Conservation (phyloP, 1,140 invertebrate species). For the Argopecten irradians region DNA sequence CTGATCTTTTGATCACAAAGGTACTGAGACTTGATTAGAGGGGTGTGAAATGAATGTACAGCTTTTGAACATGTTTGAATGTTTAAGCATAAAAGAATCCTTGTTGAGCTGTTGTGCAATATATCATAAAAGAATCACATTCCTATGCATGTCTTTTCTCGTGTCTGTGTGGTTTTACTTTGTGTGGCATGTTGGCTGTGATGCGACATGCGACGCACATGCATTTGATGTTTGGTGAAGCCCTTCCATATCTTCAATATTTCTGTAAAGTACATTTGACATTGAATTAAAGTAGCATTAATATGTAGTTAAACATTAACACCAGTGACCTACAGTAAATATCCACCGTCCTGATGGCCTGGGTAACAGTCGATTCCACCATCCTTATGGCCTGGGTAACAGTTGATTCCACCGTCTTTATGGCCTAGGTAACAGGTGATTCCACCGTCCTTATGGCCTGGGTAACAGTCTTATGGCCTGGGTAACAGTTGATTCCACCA, state of each 20-base stretch:
- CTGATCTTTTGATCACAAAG: slow-evolving; percentile 12
- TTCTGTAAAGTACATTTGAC: not conserved
- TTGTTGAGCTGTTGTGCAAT: not conserved
- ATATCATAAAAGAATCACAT: not conserved
- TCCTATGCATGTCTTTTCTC: not conserved
- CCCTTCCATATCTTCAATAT: not conserved
- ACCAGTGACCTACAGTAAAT: not conserved
- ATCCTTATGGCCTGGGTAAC: not conserved
- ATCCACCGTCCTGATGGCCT: not conserved
- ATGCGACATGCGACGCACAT: not conserved
- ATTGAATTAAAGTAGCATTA: not conserved
- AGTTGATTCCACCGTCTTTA: not conserved
- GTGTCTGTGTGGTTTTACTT: not conserved
- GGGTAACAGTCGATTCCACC: not conserved
- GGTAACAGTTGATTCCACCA: no score
- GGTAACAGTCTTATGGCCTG: no score
- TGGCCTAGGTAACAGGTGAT: not conserved
- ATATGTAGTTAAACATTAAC: not conserved
- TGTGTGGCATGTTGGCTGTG: not conserved
- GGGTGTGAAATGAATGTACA: not conserved
- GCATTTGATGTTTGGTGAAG: not conserved
- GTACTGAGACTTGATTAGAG: not conserved
- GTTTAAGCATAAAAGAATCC: not conserved
- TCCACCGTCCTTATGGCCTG: not conserved
- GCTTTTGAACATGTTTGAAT: not conserved